These are phyloP conservation scores for Dicycla oo DNA, from an alignment of 2,888 invertebrate genomes.

Conservation along the genomic window DNA sequence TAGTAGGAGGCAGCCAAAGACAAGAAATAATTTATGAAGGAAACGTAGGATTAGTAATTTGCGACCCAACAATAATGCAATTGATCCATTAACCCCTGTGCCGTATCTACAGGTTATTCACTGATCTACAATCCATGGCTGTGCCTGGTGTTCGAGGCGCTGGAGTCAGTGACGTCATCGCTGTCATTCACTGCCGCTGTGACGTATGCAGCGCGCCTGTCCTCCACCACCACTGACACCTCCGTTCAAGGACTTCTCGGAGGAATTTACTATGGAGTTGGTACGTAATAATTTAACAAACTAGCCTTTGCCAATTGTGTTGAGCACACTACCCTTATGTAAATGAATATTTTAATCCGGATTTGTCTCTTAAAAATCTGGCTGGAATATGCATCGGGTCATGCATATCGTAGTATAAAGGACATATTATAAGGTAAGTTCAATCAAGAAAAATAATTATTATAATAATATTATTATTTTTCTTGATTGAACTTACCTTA, in stretches of 20 bases:
- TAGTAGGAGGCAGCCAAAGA: not conserved
- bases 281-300: constrained; percentile 80
- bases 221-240: constrained; percentile 93
- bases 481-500: not conserved
- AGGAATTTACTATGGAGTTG: constrained; percentile 95
- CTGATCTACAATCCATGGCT: constrained; percentile 94
- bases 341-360: not conserved
- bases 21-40: not conserved
- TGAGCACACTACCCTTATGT: not conserved
- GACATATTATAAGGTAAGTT: constrained; percentile 6
- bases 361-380: not conserved
- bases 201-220: constrained; percentile 94
- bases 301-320: not conserved
- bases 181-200: constrained; percentile 94
- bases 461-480: too few species aligned
- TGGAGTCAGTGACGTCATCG: constrained; percentile 94
- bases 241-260: constrained; percentile 94
- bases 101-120: constrained; percentile 91
- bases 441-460: too few species aligned
- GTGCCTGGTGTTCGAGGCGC: constrained; percentile 93
- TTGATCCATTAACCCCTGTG: not conserved
- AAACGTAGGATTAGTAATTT: not conserved
- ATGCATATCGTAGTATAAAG: not conserved
- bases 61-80: not conserved
- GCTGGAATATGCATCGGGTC: not conserved